These are phyloP conservation scores for Mesorhabditis spiculigera DNA, from an alignment of 2,888 invertebrate species.

Conservation along the genomic window DNA sequence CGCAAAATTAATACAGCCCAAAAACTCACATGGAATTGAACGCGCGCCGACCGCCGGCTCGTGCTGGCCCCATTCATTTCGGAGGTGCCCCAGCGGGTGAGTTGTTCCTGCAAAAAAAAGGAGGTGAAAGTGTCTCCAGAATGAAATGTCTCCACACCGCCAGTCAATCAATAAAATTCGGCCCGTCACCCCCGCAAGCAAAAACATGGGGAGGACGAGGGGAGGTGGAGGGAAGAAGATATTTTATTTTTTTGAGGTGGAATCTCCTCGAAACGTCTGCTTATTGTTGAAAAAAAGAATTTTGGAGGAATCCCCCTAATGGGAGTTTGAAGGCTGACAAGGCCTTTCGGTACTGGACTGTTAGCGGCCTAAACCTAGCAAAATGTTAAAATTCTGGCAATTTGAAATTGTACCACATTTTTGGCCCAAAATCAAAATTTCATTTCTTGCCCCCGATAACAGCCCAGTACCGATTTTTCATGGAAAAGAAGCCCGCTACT, in stretches of 20 bases:
- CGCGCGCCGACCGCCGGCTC: slow-evolving; percentile 37
- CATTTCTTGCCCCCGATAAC: neutral
- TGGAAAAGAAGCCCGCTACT: slow-evolving; percentile 13
- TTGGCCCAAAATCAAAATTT: neutral
- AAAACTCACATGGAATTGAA: slow-evolving; percentile 42
- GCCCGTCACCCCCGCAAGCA: neutral
- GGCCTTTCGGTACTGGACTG: too few species aligned
- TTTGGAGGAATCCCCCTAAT: too few species aligned
- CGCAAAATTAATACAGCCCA: neutral
- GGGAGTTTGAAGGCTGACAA: too few species aligned
- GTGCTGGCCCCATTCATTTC: slow-evolving; percentile 52
- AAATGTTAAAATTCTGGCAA: neutral
- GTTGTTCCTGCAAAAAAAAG: slow-evolving; percentile 49
- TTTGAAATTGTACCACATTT: neutral
- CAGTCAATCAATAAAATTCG: neutral
- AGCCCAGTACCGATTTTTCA: slow-evolving; percentile 5
- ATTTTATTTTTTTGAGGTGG: too few species aligned
- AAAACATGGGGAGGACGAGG: neutral
- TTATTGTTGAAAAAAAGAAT: too few species aligned
- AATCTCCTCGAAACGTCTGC: too few species aligned
- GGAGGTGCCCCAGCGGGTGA: slow-evolving; percentile 51
- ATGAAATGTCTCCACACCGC: neutral
- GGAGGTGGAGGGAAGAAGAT: neutral
- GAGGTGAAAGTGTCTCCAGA: neutral
- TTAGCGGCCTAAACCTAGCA: too few species aligned